Evolutionary conservation across 2,888 invertebrate genomes (phyloP), one percentile per base, ranked within the genome.

Genomic region (Andrena praecox): DNA sequence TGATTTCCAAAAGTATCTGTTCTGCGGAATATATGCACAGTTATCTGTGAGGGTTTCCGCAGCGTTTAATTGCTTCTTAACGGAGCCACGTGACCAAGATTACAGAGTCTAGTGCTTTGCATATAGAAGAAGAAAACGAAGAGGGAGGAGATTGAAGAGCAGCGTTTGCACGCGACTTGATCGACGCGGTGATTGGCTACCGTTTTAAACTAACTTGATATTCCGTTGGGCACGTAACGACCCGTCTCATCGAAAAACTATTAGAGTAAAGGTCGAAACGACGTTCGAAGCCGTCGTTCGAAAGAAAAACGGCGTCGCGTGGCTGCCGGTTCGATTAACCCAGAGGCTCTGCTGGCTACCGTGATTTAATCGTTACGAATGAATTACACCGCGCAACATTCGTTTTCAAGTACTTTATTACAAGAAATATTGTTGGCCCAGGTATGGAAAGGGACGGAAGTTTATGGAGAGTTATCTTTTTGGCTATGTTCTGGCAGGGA

Each of bases 191-290:
- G 73, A 73, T 64, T 77, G 31, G 52, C 64, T 33, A 5, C 33
- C 56, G 31, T 56, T 67, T 42, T 56, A 54, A 77, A 73, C 69
- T 60, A 81, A 81, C 77, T 64, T 60, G 80, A 81, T 78, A 78
- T 81, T 69, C 77, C 72, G 52, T 50, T 59, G 68, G 33, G 64
- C 77, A 78, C 69, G 73, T 81, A 81, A 78, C 81, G 59, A 73
- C 60, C 72, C 62, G 72, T 60, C 63, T 29, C 69, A 81, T 81
- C 77, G 81, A 76, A 69, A 73, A 81, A 77, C 81, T 73, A 78
- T 81, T 81, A 81, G 59, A 31, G 69, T 33, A 66, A 73, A 73
- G 64, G 66, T 69, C 66, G 69, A 69, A 66, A 69, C 64, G 77
- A 33, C 56, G 63, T 29, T 63, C 62, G 67, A 68, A 68, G 69